These are phyloP conservation scores for Mormyrus iriodes DNA, from an alignment of 2,113 vertebrate species.

Conservation along the genomic window DNA sequence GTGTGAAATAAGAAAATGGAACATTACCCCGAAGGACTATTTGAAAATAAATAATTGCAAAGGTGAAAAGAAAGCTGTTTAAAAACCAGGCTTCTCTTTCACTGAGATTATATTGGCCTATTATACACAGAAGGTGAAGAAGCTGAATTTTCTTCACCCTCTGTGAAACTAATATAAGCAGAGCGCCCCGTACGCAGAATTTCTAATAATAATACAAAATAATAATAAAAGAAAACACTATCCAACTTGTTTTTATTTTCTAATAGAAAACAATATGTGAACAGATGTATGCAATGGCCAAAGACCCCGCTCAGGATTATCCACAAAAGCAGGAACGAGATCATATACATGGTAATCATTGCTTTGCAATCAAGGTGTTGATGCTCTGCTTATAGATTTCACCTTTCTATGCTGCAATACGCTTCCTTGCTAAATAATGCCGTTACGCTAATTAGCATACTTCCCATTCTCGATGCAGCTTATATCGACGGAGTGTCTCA, in stretches of 20 bases:
- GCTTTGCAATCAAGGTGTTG: background rate
- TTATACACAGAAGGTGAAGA: slow-evolving; percentile 23
- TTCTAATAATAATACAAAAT: slow-evolving; percentile 12
- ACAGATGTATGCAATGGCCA: background rate
- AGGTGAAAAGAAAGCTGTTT: slow-evolving; percentile 90
- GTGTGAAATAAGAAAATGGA: slow-evolving; percentile 95
- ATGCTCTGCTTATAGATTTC: background rate
- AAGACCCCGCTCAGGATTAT: background rate
- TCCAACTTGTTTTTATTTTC: slow-evolving; percentile 3
- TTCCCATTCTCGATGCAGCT: background rate
- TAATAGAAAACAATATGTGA: background rate
- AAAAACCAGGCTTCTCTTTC: slow-evolving; percentile 61
- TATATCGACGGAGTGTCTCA: background rate
- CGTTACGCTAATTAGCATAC: background rate
- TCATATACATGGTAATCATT: background rate
- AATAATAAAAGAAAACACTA: background rate
- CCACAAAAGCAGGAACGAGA: background rate
- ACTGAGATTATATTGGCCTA: slow-evolving; percentile 71
- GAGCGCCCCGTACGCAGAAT: background rate
- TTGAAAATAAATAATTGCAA: slow-evolving; percentile 98
- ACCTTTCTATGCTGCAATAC: background rate
- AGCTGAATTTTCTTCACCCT: slow-evolving; percentile 14
- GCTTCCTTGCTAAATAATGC: background rate
- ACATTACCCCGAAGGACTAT: slow-evolving; percentile 97
- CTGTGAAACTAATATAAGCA: slow-evolving; percentile 18